Evolutionary conservation across 2,888 invertebrate genomes (phyloP).

Genomic region (Falcaria lacertinaria): DNA sequence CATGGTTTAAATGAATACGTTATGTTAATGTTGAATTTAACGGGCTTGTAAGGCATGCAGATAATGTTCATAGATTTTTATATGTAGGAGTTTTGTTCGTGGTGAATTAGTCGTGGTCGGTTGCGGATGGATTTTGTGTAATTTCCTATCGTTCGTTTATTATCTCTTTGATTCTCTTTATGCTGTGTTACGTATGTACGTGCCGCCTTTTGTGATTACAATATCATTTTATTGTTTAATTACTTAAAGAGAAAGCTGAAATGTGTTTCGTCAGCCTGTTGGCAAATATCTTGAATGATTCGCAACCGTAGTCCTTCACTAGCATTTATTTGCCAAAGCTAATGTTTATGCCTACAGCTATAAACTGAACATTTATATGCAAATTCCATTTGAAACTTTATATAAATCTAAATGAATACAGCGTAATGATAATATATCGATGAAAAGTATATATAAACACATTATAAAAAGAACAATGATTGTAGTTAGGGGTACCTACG

Average conservation of each 20-base stretch:
- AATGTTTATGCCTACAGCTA: slow-evolving; percentile 28
- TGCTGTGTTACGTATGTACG: slow-evolving; percentile 18
- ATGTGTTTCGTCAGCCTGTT: slow-evolving; percentile 28
- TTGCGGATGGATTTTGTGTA: slow-evolving; percentile 59
- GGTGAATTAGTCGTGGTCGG: slow-evolving; percentile 69
- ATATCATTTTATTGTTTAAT: slow-evolving; percentile 50
- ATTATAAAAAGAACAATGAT: too few species aligned
- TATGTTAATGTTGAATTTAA: slow-evolving; percentile 74
- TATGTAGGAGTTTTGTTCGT: slow-evolving; percentile 67
- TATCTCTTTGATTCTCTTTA: slow-evolving; percentile 33
- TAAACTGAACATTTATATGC: not conserved
- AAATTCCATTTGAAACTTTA: too few species aligned
- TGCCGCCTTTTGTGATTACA: slow-evolving; percentile 28
- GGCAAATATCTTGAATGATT: slow-evolving; percentile 29
- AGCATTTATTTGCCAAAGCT: slow-evolving; percentile 41
- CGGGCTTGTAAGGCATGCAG: slow-evolving; percentile 63
- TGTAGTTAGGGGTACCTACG: too few species aligned
- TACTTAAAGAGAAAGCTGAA: slow-evolving; percentile 50
- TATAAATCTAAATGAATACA: too few species aligned
- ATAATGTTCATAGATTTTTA: slow-evolving; percentile 50
- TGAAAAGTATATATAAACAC: too few species aligned
- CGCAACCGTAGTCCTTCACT: slow-evolving; percentile 10
- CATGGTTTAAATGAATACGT: slow-evolving; percentile 76
- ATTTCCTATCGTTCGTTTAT: slow-evolving; percentile 51
- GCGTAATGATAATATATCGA: too few species aligned